Evolutionary conservation across 2,888 invertebrate species (phyloP).

Genomic region (Psylliodes chrysocephalus): DNA sequence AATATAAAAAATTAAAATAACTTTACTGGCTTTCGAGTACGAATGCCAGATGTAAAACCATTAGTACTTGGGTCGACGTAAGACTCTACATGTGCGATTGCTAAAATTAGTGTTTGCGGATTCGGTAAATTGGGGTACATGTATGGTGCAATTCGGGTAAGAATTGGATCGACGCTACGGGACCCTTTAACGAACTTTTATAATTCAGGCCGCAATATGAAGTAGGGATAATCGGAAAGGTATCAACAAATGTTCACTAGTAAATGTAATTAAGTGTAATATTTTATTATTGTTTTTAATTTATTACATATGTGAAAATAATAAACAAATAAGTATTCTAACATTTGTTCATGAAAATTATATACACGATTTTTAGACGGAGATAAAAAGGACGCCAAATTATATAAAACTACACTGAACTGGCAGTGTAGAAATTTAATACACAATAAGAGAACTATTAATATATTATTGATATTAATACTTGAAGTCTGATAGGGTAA

Average conservation of each 20-base stretch:
- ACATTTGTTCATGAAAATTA: conserved; percentile 60
- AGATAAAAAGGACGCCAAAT: conserved; percentile 59
- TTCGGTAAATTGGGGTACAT: too few species aligned
- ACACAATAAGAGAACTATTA: conserved; percentile 54
- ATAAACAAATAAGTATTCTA: conserved; percentile 63
- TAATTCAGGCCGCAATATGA: too few species aligned
- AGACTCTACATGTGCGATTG: too few species aligned
- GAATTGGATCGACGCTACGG: too few species aligned
- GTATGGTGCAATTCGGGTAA: too few species aligned
- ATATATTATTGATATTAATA: conserved; percentile 61
- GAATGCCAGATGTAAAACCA: too few species aligned
- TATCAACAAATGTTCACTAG: not conserved
- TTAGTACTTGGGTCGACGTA: too few species aligned
- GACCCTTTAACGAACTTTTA: too few species aligned
- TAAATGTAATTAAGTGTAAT: conserved; percentile 42
- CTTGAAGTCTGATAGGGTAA: conserved; percentile 56
- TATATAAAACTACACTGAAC: conserved; percentile 55
- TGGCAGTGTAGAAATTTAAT: conserved; percentile 53
- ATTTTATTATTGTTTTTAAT: conserved; percentile 56
- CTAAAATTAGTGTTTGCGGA: too few species aligned
- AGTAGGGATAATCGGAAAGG: not conserved
- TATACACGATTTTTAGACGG: conserved; percentile 58
- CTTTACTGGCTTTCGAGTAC: too few species aligned
- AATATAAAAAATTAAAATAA: too few species aligned
- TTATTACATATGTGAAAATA: conserved; percentile 61